These are phyloP conservation scores for Heliconius ethilla DNA, from an alignment of 2,888 invertebrate species.

Conservation along the genomic window DNA sequence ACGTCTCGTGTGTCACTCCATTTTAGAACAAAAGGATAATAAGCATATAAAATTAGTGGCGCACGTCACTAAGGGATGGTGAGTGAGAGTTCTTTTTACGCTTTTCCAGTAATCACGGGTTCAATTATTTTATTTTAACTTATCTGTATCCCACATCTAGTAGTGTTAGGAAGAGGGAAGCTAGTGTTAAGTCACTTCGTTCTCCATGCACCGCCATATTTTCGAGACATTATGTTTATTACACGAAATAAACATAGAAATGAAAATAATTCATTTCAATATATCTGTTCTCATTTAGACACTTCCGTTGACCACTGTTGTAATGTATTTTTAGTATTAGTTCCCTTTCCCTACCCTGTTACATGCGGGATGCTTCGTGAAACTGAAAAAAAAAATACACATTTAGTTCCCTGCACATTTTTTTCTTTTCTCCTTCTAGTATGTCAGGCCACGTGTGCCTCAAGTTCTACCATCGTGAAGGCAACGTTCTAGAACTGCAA, in stretches of 20 bases:
- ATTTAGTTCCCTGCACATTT: no score
- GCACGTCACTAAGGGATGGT: constrained; percentile 90
- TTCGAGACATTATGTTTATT: no score
- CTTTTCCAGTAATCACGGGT: neutral
- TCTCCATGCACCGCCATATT: no score
- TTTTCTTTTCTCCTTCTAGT: constrained; percentile 67
- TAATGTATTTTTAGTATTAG: no score
- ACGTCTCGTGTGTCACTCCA: constrained; percentile 84
- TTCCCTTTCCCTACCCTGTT: no score
- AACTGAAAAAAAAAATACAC: no score
- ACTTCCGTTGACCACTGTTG: no score
- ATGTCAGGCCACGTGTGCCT: constrained; percentile 91
- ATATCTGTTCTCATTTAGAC: no score
- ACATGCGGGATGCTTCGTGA: no score
- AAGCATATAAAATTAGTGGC: constrained; percentile 86
- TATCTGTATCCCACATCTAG: neutral
- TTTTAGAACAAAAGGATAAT: constrained; percentile 80
- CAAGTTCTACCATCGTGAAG: constrained; percentile 86
- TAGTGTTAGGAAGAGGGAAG: neutral
- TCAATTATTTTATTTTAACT: neutral
- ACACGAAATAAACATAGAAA: no score
- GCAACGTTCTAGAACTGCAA: constrained; percentile 88
- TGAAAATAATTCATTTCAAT: no score
- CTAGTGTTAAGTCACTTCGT: neutral
- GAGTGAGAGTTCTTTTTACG: constrained; percentile 54